Evolutionary conservation across 2,113 vertebrate species (phyloP).

Genomic region (Irena cyanogastra): DNA sequence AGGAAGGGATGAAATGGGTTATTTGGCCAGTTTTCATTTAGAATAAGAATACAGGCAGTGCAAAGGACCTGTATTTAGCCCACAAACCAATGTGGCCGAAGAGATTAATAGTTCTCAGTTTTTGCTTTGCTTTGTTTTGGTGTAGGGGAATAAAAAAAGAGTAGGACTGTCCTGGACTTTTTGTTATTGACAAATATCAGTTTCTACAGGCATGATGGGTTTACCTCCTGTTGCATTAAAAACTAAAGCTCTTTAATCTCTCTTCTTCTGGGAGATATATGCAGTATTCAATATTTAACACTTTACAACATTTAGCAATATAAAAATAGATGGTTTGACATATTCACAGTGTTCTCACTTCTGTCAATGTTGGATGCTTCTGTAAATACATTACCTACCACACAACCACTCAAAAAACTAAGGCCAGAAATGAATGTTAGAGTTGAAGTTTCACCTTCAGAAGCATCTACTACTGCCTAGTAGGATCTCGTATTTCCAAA

Average conservation of each 20-base stretch:
- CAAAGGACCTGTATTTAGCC: background rate
- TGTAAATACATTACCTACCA: background rate
- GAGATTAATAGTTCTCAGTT: background rate
- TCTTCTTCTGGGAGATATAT: background rate
- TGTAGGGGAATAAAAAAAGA: background rate
- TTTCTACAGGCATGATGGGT: background rate
- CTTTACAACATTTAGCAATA: background rate
- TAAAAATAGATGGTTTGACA: background rate
- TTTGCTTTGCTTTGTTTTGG: background rate
- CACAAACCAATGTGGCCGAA: background rate
- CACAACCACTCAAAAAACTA: background rate
- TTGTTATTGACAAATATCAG: background rate
- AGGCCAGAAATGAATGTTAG: background rate
- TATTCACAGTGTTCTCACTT: background rate
- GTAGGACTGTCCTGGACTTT: background rate
- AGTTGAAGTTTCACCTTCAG: background rate
- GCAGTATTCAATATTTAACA: background rate
- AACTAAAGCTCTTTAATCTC: background rate
- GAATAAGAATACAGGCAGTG: background rate
- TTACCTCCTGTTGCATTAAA: background rate
- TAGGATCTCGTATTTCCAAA: background rate
- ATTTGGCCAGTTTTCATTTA: background rate
- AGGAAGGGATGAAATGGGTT: background rate
- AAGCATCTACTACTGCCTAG: background rate
- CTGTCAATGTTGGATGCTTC: background rate